These are phyloP conservation scores for Tetraodon nigroviridis DNA, from an alignment of 2,113 vertebrate genomes.

Conservation along the genomic window DNA sequence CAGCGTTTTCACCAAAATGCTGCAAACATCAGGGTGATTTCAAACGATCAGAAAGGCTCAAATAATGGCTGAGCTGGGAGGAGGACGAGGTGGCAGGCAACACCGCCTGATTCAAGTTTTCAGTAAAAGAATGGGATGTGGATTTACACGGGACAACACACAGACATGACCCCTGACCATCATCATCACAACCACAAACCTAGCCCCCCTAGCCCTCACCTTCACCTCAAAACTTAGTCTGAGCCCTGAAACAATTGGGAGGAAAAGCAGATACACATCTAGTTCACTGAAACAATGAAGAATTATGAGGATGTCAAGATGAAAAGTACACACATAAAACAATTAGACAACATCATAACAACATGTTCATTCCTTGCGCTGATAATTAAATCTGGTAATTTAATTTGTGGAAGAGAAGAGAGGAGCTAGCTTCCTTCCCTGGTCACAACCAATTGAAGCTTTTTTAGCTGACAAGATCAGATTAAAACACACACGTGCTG, in stretches of 20 bases:
- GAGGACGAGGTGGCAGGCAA: neutral
- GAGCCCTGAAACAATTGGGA: neutral
- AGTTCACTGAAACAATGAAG: neutral
- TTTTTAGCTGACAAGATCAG: conserved; percentile 37
- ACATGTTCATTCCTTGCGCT: conserved; percentile 11
- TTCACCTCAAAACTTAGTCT: too few relatives aligned
- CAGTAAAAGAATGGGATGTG: too few relatives aligned
- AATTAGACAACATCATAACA: conserved; percentile 22
- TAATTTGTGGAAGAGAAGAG: conserved; percentile 22
- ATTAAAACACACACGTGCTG: conserved; percentile 12
- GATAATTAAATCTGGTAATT: conserved; percentile 44
- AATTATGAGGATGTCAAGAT: conserved; percentile 12
- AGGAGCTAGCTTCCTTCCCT: neutral
- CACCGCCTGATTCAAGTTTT: too few relatives aligned
- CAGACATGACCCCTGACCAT: too few relatives aligned
- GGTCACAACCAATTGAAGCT: conserved; percentile 22
- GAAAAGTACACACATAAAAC: conserved; percentile 27
- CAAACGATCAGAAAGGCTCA: conserved; percentile 31
- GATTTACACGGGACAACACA: too few relatives aligned
- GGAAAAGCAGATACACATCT: neutral
- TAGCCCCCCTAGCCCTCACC: too few relatives aligned
- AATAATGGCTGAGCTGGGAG: conserved; percentile 19
- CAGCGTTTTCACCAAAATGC: conserved; percentile 43
- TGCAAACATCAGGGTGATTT: conserved; percentile 64
- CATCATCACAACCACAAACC: too few relatives aligned